Evolutionary conservation across 2,797 vertebrate species (phyloP), one percentile per base, ranked within the genome.

Genomic region (Manis crassicaudata): DNA sequence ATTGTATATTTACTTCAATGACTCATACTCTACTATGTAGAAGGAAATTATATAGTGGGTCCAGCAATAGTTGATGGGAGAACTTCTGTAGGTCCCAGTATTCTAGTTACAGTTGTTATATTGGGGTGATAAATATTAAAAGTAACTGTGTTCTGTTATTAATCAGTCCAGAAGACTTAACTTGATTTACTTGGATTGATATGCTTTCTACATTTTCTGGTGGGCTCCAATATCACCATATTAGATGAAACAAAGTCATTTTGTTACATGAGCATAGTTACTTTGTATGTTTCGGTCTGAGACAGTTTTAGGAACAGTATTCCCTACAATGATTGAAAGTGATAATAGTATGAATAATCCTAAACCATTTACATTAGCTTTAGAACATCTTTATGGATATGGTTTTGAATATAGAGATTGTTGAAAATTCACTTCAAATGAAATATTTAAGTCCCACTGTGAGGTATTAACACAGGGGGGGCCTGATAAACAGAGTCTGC

Each of bases 241-340:
- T 77, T 92, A 60, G 63, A 5, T 96, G 1, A 35, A 82, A 60
- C 3, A 32, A 65, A n/a, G 43, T 72, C 9, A 68, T 88, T 88
- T 90, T 65, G 40, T 94, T 85, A 46, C 52, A 70, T n/a, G 85
- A 88, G 46, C 72, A 54, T 67, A 75, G 81, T 67, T 79, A 50
- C 23, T 87, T 73, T 93, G 7, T 56, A 0, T 80, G 37, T 92
- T 94, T 95, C 96, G 6, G 21, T 73, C 5, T 58, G 89, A 88
- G 58, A 16, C 16, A 94, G 12, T 67, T 95, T 92, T 94, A 84
- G 81, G 60, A 96, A 54, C 54, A 95, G 52, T 95, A 62, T 94
- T 95, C 43, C 91, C 25, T 13, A 65, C 52, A 65, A 3, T 88
- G 87, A 90, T 52, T 92, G 27, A 88, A 84, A 27, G 9, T 70